Conservation (phyloP, 92 coral and sea anemone genomes). For the Ricordea florida region DNA sequence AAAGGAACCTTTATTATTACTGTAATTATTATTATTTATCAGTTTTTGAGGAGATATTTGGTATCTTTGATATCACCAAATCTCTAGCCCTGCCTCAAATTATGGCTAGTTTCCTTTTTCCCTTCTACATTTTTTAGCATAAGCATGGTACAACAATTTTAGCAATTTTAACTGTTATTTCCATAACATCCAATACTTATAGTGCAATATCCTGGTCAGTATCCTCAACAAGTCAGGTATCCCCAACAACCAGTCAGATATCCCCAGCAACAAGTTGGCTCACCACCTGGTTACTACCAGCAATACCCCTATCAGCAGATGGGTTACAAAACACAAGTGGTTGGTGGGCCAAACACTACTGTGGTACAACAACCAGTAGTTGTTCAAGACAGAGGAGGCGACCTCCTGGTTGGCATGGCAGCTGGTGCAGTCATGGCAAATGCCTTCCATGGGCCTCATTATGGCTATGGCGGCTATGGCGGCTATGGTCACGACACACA, state of each 20-base stretch:
- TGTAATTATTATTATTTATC: no score
- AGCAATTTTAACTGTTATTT: no score
- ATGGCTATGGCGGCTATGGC: conserved; percentile 33
- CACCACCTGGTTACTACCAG: conserved; percentile 80
- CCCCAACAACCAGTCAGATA: conserved; percentile 47
- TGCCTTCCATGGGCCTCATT: conserved; percentile 85
- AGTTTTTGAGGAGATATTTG: no score
- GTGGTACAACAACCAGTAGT: conserved; percentile 88
- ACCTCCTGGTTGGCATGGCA: conserved; percentile 96
- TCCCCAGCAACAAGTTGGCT: conserved; percentile 26
- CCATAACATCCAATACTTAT: background rate
- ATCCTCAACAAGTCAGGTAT: conserved; percentile 49
- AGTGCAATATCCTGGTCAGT: conserved; percentile 19
- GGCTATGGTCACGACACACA: conserved; percentile 65
- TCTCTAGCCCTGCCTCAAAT: no score
- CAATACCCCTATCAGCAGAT: conserved; percentile 59
- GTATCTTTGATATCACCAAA: no score
- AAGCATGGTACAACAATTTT: no score
- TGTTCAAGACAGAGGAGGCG: conserved; percentile 74
- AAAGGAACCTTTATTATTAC: no score
- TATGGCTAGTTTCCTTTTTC: no score
- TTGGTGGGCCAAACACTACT: conserved; percentile 21
- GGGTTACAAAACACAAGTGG: conserved; percentile 57
- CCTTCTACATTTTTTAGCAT: no score
- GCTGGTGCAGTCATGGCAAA: conserved; percentile 96